Evolutionary conservation across 2,888 invertebrate genomes (phyloP), one percentile per base, ranked within the genome.

Genomic region (Volucella inanis): DNA sequence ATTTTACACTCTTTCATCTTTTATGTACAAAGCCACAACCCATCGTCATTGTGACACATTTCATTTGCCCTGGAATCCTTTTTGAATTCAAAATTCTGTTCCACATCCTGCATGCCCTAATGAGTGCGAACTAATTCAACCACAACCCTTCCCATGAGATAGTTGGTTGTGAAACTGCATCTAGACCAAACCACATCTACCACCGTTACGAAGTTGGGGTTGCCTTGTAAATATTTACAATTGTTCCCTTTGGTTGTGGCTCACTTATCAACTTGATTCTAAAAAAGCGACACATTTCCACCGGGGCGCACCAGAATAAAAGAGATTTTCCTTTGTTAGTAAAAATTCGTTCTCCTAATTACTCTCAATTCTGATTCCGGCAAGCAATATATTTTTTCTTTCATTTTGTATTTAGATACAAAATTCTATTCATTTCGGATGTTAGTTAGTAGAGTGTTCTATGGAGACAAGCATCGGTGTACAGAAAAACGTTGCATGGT

Each of bases 141-240:
- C 49, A 9, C 31, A 61, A 68, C 45, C 22, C 6, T 31, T 31
- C 31, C 70, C 52, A 45, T 11, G 31, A 14, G 55, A 49, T 54
- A 50, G 38, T 2, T 31, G 22, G 59, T n/a, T 14, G 14, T 43
- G 12, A 31, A n/a, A 8, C 41, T 2, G 38, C 52, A 70, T 71
- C 70, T 39, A 75, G 45, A 50, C 38, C 52, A 8, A 61, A 65
- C 57, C 45, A 41, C 14, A 31, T 22, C 50, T 59, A 39, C 52
- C 65, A 61, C 59, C 59, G 38, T 8, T 14, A 54, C 38, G 61
- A 61, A 22, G 43, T 76, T 8, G 52, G 22, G 47, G 61, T 59
- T 62, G 6, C 31, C 18, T 50, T 12, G 43, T 65, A 72, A 72
- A 72, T 79, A 79, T 78, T 78, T 77, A 45, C 47, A 14, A 71